These are phyloP conservation scores for Meriones unguiculatus DNA, from an alignment of 2,113 vertebrate species.

Conservation along the genomic window DNA sequence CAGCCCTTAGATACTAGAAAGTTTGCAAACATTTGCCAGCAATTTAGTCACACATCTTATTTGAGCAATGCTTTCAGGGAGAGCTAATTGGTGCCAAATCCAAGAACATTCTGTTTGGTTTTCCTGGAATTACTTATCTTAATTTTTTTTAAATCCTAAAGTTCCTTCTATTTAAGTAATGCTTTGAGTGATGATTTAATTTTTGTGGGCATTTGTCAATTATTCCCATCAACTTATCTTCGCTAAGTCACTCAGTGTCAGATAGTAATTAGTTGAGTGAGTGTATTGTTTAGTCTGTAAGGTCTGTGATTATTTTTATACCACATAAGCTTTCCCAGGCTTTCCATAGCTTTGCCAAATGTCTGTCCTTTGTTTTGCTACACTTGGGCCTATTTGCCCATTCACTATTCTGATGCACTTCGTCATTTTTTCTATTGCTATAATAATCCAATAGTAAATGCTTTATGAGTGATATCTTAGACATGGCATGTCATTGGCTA, in stretches of 20 bases:
- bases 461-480: constrained; percentile 54
- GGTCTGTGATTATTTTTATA: constrained; percentile 75
- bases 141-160: constrained; percentile 75
- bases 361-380: constrained; percentile 74
- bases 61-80: constrained; percentile 38
- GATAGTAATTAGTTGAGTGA: constrained; percentile 75
- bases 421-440: constrained; percentile 55
- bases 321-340: constrained; percentile 44
- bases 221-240: constrained; percentile 74
- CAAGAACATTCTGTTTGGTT: constrained; percentile 70
- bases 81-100: constrained; percentile 59
- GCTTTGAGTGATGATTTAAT: constrained; percentile 67
- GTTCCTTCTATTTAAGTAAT: constrained; percentile 66
- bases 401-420: constrained; percentile 20
- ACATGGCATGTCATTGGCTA: constrained; percentile 47
- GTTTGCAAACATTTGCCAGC: constrained; percentile 50
- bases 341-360: constrained; percentile 67
- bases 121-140: constrained; percentile 73
- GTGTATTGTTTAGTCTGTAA: constrained; percentile 80
- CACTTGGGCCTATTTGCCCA: constrained; percentile 47
- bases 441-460: constrained; percentile 54
- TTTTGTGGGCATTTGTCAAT: constrained; percentile 73
- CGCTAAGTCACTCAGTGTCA: constrained; percentile 65
- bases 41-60: constrained; percentile 61
- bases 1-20: constrained; percentile 7